phyloP scores from a whole-genome alignment of 2,113 vertebrate species.

The Circaetus cinerascens region DNA sequence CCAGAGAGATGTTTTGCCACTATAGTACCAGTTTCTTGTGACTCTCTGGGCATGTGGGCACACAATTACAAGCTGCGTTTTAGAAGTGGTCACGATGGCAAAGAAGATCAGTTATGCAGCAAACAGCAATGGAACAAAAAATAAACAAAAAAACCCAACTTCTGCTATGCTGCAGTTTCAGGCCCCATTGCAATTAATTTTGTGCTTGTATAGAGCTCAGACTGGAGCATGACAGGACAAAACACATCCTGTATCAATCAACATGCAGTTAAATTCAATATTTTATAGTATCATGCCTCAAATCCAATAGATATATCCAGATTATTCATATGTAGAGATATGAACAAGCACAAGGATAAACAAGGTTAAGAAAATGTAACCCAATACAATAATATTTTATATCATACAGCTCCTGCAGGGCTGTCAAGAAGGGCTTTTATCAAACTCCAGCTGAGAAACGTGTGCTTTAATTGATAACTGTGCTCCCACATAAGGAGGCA shows the following conservation, averaged over 20 bases:
- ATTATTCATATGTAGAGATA: not conserved
- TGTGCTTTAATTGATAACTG: fast-evolving
- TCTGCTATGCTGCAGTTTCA: not conserved
- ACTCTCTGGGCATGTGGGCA: not conserved
- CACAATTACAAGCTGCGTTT: not conserved
- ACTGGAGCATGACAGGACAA: not conserved
- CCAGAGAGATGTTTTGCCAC: not conserved
- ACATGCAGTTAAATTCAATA: not conserved
- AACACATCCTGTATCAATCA: not conserved
- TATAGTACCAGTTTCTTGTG: not conserved
- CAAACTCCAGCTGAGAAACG: not conserved
- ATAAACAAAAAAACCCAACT: not conserved
- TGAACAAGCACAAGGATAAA: not conserved
- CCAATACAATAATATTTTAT: not conserved
- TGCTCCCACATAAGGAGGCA: not conserved
- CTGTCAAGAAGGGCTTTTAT: not conserved
- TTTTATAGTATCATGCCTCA: not conserved
- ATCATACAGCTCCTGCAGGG: not conserved
- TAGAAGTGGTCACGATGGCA: not conserved
- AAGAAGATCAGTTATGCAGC: not conserved
- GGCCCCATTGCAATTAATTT: not conserved
- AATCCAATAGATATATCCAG: not conserved
- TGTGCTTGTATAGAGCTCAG: not conserved
- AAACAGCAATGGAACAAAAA: not conserved
- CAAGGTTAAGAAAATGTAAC: not conserved